Conservation (phyloP, 2,888 invertebrate genomes). For the Andrena hattorfiana region DNA sequence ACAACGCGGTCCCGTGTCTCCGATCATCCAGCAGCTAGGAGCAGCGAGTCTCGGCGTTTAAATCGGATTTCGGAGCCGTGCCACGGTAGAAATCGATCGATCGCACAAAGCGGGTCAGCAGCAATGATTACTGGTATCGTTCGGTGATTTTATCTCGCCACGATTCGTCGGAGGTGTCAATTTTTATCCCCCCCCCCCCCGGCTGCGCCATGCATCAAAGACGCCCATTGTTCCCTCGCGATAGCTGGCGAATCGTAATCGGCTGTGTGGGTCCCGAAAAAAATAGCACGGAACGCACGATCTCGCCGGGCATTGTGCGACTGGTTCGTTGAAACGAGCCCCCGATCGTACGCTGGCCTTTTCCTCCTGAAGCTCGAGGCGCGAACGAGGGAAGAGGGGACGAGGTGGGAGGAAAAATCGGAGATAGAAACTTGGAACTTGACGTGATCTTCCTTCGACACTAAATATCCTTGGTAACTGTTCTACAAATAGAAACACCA, state of each 20-base stretch:
- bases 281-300: not conserved
- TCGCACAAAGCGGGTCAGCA: constrained; percentile 43
- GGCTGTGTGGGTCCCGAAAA: not conserved
- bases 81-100: constrained; percentile 32
- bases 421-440: not conserved
- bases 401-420: not conserved
- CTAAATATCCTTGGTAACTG: no score
- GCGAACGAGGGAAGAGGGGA: not conserved
- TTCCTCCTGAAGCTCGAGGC: not conserved
- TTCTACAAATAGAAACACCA: no score
- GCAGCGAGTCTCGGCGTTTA: no score
- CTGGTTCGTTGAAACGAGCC: constrained; percentile 12
- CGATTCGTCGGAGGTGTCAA: constrained; percentile 30
- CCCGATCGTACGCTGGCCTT: not conserved
- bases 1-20: no score
- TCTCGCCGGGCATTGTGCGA: not conserved
- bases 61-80: not conserved
- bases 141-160: constrained; percentile 41
- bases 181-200: constrained; percentile 3
- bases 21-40: no score
- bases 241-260: constrained; percentile 12
- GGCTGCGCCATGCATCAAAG: constrained; percentile 6
- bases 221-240: constrained; percentile 64
- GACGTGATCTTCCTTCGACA: no score
- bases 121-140: constrained; percentile 39